A percentile compares a stretch with the other conserved stretches of the same genome.
These are phyloP conservation scores for Ephialtes manifestator DNA, from an alignment of 2,888 invertebrate species.

Conservation along the genomic window DNA sequence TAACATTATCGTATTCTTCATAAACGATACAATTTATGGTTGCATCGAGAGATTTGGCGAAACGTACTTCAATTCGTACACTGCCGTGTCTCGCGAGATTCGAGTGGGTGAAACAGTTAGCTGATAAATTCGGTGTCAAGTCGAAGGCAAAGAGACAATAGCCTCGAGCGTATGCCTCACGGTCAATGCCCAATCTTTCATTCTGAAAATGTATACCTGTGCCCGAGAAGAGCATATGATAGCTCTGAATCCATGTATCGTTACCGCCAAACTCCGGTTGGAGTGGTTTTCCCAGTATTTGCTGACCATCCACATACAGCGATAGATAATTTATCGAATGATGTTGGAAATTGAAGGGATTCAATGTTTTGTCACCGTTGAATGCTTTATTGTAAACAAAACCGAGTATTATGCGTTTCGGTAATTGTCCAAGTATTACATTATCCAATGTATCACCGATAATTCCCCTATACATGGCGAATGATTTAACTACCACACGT, in stretches of 20 bases:
- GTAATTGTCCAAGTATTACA: conserved; percentile 17
- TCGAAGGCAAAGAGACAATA: no score
- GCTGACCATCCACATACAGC: conserved; percentile 45
- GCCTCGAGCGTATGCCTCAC: conserved; percentile 16
- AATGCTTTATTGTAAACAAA: conserved; percentile 44
- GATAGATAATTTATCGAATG: no score
- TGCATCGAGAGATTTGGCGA: conserved; percentile 61
- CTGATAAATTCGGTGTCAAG: no score
- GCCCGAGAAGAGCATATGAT: no score
- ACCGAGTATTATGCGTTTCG: conserved; percentile 21
- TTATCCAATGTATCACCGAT: conserved; percentile 17
- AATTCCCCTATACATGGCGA: no score
- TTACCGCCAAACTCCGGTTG: neutral
- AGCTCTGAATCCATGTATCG: neutral
- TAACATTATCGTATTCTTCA: neutral
- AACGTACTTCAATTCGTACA: conserved; percentile 72
- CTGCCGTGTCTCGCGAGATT: conserved; percentile 66
- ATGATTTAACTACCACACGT: no score
- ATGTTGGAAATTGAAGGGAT: no score
- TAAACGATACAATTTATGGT: no score
- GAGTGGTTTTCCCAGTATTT: conserved; percentile 18
- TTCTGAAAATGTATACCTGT: no score
- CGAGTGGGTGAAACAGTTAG: conserved; percentile 46
- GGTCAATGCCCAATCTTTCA: no score
- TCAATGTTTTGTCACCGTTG: conserved; percentile 12